A percentile compares a stretch with the other conserved stretches of the same genome.
Evolutionary conservation across 1,140 invertebrate genomes (phyloP).

Genomic region (Drosophila burlai): DNA sequence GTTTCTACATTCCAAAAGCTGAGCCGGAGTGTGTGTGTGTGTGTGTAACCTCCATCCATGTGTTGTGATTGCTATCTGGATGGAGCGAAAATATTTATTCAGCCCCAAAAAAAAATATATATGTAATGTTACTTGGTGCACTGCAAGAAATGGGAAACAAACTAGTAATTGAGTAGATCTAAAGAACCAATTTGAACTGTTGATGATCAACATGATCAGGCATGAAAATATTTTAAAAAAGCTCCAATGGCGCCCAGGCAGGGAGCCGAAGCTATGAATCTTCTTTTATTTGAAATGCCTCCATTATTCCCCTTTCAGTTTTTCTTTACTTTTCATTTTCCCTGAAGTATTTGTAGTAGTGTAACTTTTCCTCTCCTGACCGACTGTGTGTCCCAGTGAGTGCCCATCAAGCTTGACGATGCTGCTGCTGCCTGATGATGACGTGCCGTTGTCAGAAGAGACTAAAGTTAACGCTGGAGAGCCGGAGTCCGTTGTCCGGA

Average conservation of each 20-base stretch:
- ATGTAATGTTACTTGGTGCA: slow-evolving; percentile 51
- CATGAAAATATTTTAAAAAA: too few relatives aligned
- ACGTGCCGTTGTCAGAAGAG: slow-evolving; percentile 71
- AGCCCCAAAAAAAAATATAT: slow-evolving; percentile 68
- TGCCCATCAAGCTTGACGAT: slow-evolving; percentile 70
- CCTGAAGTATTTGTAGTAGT: slow-evolving; percentile 13
- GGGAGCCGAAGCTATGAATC: neutral
- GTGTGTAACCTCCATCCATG: slow-evolving; percentile 25
- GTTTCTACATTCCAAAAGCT: slow-evolving; percentile 67
- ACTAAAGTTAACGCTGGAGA: slow-evolving; percentile 50
- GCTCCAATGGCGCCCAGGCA: too few relatives aligned
- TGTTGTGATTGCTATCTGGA: slow-evolving; percentile 74
- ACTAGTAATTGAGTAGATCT: neutral
- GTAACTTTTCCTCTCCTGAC: slow-evolving; percentile 16
- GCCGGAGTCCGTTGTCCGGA: slow-evolving; percentile 38
- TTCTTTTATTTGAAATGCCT: neutral
- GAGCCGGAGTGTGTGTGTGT: slow-evolving; percentile 20
- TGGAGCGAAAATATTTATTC: slow-evolving; percentile 80
- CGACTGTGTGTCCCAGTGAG: slow-evolving; percentile 47
- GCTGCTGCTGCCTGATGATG: slow-evolving; percentile 62
- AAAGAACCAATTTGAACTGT: neutral
- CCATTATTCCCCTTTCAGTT: too few relatives aligned
- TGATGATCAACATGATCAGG: too few relatives aligned
- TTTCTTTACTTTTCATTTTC: too few relatives aligned
- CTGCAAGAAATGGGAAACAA: neutral